phyloP scores from a whole-genome alignment of 2,113 vertebrate genomes.

The Lophius piscatorius region DNA sequence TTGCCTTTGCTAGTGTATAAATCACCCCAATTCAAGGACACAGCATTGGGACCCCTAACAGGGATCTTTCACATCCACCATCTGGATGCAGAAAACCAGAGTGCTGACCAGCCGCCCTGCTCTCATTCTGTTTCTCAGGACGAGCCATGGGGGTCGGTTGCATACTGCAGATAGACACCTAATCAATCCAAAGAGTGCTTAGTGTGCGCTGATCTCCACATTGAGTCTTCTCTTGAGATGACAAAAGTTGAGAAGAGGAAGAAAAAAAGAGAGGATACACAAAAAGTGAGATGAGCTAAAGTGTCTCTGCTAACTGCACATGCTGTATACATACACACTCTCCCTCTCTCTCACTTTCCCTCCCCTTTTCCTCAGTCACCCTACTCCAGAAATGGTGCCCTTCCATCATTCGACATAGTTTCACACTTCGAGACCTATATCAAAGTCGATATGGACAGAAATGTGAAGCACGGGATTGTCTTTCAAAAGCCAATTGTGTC shows the following conservation, averaged over 20 bases:
- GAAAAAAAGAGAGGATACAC: constrained; percentile 15
- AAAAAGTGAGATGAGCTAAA: constrained; percentile 32
- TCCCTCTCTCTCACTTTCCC: constrained; percentile 7
- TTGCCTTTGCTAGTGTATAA: constrained; percentile 74
- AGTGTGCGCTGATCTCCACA: constrained; percentile 21
- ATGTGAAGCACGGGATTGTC: constrained; percentile 60
- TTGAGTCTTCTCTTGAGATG: constrained; percentile 30
- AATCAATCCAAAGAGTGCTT: constrained; percentile 45
- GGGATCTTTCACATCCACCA: constrained; percentile 78
- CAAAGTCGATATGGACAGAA: constrained; percentile 66
- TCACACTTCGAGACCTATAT: constrained; percentile 64
- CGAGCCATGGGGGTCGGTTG: constrained; percentile 27
- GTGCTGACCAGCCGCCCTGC: constrained; percentile 73
- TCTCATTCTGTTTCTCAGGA: constrained; percentile 68
- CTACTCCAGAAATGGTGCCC: constrained; percentile 29
- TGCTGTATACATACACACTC: constrained; percentile 32
- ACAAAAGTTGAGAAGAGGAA: constrained; percentile 19
- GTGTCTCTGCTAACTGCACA: constrained; percentile 56
- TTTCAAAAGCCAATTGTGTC: constrained; percentile 59
- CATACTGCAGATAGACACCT: constrained; percentile 30
- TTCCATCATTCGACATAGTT: constrained; percentile 66
- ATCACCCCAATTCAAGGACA: constrained; percentile 76
- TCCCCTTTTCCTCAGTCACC: constrained; percentile 12
- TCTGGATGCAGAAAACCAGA: constrained; percentile 72
- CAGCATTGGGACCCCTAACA: constrained; percentile 74